A percentile compares a stretch with the other conserved stretches of the same genome.
phyloP scores from a whole-genome alignment of 2,888 invertebrate genomes.

The Podabrus alpinus region DNA sequence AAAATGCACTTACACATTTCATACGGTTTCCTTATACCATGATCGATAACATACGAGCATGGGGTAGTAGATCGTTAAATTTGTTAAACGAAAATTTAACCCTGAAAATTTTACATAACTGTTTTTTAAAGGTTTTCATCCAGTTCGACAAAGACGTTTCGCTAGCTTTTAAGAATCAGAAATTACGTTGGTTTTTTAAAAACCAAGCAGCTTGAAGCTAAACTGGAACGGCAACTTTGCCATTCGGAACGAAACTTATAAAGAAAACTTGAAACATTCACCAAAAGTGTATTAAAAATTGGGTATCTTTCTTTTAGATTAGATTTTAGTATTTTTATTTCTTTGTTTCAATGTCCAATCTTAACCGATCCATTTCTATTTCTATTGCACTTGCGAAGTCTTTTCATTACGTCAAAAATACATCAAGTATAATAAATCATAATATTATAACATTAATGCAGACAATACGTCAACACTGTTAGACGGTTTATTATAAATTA shows the following conservation, averaged over 20 bases:
- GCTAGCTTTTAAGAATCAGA: no score
- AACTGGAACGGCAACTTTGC: neutral
- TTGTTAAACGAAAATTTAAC: no score
- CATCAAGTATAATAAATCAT: neutral
- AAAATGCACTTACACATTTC: conserved; percentile 44
- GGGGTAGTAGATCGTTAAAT: neutral
- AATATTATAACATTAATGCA: no score
- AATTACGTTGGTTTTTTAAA: neutral
- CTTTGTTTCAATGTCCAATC: neutral
- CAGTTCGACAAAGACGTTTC: no score
- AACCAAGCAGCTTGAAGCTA: neutral
- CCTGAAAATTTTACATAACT: no score
- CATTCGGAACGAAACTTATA: neutral
- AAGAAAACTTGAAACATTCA: neutral
- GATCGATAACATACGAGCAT: neutral
- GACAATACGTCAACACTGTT: neutral
- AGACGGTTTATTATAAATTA: conserved; percentile 3
- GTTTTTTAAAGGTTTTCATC: no score
- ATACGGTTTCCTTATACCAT: conserved; percentile 20
- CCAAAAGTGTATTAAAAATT: neutral
- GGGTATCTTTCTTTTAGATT: no score
- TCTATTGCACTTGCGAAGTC: neutral
- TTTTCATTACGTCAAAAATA: neutral
- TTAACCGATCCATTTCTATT: no score
- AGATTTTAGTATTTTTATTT: no score